Evolutionary conservation across 1,140 invertebrate species (phyloP).

Genomic region (Lethocerus indicus): DNA sequence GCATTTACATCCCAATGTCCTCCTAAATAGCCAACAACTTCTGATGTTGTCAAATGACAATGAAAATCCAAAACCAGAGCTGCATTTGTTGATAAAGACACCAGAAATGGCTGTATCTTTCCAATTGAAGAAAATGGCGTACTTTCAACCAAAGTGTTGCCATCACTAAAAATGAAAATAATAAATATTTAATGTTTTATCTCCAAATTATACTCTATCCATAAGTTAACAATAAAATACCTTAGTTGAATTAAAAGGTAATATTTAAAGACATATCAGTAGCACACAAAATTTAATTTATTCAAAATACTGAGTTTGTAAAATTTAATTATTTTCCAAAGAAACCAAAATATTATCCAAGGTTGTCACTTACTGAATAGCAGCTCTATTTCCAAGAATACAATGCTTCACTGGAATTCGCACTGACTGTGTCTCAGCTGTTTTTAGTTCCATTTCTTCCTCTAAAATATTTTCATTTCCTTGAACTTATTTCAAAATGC

Average conservation of each 20-base stretch:
- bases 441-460: slow-evolving; percentile 15
- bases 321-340: not conserved
- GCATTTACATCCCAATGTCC: slow-evolving; percentile 88
- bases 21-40: slow-evolving; percentile 86
- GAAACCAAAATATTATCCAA: not conserved
- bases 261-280: no score
- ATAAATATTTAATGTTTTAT: no score
- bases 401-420: slow-evolving; percentile 44
- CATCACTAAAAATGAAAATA: slow-evolving; percentile 64
- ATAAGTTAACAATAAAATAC: not conserved
- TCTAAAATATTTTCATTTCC: no score
- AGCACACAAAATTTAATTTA: not conserved
- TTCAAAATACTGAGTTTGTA: not conserved
- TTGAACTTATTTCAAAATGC: no score
- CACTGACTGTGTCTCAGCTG: slow-evolving; percentile 2
- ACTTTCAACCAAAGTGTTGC: slow-evolving; percentile 72
- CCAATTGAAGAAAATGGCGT: slow-evolving; percentile 70
- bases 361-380: slow-evolving; percentile 43
- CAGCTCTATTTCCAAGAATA: slow-evolving; percentile 44
- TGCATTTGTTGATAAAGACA: slow-evolving; percentile 77
- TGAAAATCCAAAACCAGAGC: slow-evolving; percentile 83
- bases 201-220: no score
- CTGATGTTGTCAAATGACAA: slow-evolving; percentile 76
- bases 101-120: slow-evolving; percentile 80
- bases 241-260: not conserved